phyloP scores from a whole-genome alignment of 2,888 invertebrate genomes.

The Abrostola triplasia region DNA sequence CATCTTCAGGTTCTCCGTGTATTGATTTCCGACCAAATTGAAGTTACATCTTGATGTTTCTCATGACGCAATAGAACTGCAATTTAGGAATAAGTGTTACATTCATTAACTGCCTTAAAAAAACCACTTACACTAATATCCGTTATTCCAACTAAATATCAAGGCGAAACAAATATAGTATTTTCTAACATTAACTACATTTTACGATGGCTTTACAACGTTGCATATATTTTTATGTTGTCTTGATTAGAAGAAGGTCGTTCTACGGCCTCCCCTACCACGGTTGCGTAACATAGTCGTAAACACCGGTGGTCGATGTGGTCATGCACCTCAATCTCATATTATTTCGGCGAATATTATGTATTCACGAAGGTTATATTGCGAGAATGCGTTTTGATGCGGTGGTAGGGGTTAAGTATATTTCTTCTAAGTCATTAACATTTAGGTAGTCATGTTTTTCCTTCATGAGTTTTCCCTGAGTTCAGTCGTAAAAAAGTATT shows the following conservation, averaged over 20 bases:
- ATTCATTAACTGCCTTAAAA: neutral
- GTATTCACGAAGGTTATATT: neutral
- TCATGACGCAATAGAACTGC: too few species aligned
- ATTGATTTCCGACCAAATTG: too few species aligned
- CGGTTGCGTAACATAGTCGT: neutral
- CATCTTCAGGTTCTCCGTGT: too few species aligned
- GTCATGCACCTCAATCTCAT: neutral
- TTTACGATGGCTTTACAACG: neutral
- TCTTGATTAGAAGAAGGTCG: neutral
- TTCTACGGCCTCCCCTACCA: neutral
- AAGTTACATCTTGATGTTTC: too few species aligned
- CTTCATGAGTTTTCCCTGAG: too few species aligned
- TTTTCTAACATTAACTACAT: constrained; percentile 1
- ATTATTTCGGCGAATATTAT: neutral
- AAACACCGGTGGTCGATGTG: neutral
- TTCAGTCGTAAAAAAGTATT: too few species aligned
- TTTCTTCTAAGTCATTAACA: too few species aligned
- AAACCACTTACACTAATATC: neutral
- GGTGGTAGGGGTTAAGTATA: too few species aligned
- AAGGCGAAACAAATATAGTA: neutral
- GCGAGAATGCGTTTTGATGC: too few species aligned
- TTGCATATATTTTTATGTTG: neutral
- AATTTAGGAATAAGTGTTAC: too few species aligned
- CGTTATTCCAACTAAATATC: neutral
- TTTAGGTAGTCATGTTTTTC: too few species aligned